These are phyloP conservation scores for Anastrepha obliqua DNA, from an alignment of 1,140 invertebrate genomes.

Conservation along the genomic window DNA sequence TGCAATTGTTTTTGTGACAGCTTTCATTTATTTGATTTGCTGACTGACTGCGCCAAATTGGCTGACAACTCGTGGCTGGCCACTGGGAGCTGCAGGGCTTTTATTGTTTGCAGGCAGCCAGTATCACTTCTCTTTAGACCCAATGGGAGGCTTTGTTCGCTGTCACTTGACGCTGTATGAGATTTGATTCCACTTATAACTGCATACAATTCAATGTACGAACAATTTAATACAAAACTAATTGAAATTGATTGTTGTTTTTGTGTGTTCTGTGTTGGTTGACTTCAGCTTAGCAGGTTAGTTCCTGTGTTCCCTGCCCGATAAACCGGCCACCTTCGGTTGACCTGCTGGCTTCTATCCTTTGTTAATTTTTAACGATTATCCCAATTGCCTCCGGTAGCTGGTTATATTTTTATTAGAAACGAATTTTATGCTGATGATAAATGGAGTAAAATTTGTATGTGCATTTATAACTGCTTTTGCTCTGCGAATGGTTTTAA, in stretches of 20 bases:
- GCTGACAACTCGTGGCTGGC: background rate
- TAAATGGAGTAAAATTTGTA: too few relatives aligned
- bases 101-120: background rate
- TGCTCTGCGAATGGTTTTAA: too few relatives aligned
- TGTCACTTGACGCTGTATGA: conserved; percentile 1
- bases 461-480: too few relatives aligned
- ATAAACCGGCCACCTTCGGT: background rate
- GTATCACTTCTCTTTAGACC: background rate
- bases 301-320: background rate
- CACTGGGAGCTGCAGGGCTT: background rate
- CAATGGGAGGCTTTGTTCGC: conserved; percentile 26
- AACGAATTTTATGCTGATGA: too few relatives aligned
- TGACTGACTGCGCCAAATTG: background rate
- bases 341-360: background rate
- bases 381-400: too few relatives aligned
- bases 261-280: background rate
- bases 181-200: background rate
- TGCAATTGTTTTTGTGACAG: conserved; percentile 48
- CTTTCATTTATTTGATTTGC: conserved; percentile 52
- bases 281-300: background rate
- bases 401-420: too few relatives aligned
- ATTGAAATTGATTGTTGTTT: background rate
- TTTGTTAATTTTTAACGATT: background rate
- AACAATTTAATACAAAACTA: background rate
- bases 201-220: background rate